Percentiles rank a stretch among this genome's conserved stretches.
Evolutionary conservation across 2,113 vertebrate genomes (phyloP).

Genomic region (Lepus americanus): DNA sequence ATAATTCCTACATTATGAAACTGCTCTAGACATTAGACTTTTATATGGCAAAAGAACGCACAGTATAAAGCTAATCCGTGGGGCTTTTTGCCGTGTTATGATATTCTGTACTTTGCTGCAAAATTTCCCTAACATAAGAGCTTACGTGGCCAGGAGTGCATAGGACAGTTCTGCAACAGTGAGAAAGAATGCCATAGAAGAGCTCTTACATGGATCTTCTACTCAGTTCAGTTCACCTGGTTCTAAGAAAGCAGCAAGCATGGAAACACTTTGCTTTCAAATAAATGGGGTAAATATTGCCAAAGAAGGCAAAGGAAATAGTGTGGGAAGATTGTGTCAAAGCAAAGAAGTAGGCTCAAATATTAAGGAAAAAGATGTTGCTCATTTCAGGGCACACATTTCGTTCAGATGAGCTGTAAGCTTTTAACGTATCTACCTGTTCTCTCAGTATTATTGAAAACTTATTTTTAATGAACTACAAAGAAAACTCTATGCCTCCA

Average conservation of each 20-base stretch:
- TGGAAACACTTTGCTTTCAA: constrained; percentile 11
- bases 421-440: constrained; percentile 9
- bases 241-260: not conserved
- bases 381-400: constrained; percentile 18
- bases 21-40: not conserved
- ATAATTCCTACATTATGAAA: not conserved
- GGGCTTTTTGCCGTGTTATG: not conserved
- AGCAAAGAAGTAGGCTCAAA: constrained; percentile 25
- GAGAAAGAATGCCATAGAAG: not conserved
- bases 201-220: not conserved
- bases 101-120: constrained; percentile 12
- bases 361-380: constrained; percentile 13
- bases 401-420: constrained; percentile 7
- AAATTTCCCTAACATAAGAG: not conserved
- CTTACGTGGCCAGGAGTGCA: not conserved
- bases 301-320: constrained; percentile 54
- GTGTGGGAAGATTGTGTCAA: not conserved
- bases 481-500: constrained; percentile 52
- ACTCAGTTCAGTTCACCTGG: not conserved
- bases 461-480: constrained; percentile 25
- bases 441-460: constrained; percentile 51
- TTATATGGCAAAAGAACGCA: not conserved
- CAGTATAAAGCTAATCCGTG: not conserved
- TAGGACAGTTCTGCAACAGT: not conserved
- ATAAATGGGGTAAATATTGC: not conserved